Base-by-base conservation (phyloP, 2,888 invertebrate species). In the Anagyrus pseudococci region DNA sequence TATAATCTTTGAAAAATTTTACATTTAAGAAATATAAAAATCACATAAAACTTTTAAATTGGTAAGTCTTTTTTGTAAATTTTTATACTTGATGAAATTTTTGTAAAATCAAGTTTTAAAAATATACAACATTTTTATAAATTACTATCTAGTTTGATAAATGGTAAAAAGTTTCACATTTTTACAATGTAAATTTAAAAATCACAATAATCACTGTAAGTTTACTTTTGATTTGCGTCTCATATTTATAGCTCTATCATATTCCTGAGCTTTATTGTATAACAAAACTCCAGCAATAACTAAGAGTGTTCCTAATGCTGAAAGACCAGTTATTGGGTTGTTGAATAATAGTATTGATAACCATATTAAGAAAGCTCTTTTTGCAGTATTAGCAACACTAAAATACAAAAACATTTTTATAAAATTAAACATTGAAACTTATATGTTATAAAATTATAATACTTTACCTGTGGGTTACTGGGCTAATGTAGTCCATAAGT, bases 351-450 rank as follows among this genome's bases (percentile, higher is more conserved):
- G 77, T 62, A 91, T 86, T 33, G 90, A 91, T 64, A 90, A 79
- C 90, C 91, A 91, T 72, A 92, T 92, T 40, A 92, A 82, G 72
- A 90, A 87, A 47, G 92, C 92, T 73, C 92, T 82, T 80, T 92
- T 92, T 46, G 88, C 89, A 67, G 91, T 91, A 80, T 92, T 92
- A 25, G 89, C 90, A 69, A 92, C 92, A 81, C 91, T 91, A 81
- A 69, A 78, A 75, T 15, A 37, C 33, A 26, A 20, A n/a, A n/a
- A n/a, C n/a, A n/a, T n/a, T n/a, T n/a, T n/a, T n/a, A 33, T 2
- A 19, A 8, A 44, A 43, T n/a, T n/a, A 43, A 37, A 15, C 25
- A 60, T 41, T 26, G 20, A 37, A 56, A 52, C 2, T n/a, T 29
- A 41, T 57, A 47, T 47, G 48, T 57, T 57, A 58, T 56, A 50